A percentile compares a stretch with the other conserved stretches of the same genome.
Evolutionary conservation across 2,888 invertebrate species (phyloP).

Genomic region (Parnassius smintheus): DNA sequence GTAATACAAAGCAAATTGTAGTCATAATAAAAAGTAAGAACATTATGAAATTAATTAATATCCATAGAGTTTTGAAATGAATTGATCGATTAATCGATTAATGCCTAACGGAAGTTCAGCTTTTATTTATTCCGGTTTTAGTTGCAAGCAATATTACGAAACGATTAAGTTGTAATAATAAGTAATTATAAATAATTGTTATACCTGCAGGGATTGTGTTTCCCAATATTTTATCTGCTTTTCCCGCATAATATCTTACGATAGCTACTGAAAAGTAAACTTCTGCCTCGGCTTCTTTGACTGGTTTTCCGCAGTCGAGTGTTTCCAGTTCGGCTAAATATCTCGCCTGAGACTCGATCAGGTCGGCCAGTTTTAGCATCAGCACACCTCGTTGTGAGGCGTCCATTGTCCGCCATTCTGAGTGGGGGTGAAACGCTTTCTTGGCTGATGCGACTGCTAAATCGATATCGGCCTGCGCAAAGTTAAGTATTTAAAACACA

Average conservation of each 20-base stretch:
- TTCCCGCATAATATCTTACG: slow-evolving; percentile 94
- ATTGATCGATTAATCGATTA: too few species aligned
- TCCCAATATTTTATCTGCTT: slow-evolving; percentile 93
- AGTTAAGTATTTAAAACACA: background rate
- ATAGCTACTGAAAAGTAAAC: slow-evolving; percentile 83
- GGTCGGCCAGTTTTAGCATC: slow-evolving; percentile 86
- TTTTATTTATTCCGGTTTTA: too few species aligned
- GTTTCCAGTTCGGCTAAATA: slow-evolving; percentile 94
- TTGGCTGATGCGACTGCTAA: slow-evolving; percentile 90
- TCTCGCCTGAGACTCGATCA: slow-evolving; percentile 87
- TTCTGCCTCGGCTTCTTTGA: slow-evolving; percentile 85
- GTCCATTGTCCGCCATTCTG: slow-evolving; percentile 90
- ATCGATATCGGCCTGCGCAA: slow-evolving; percentile 87
- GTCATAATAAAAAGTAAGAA: too few species aligned
- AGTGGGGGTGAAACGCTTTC: slow-evolving; percentile 86
- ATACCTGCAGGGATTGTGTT: slow-evolving; percentile 86
- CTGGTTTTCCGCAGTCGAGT: slow-evolving; percentile 97
- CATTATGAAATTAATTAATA: too few species aligned
- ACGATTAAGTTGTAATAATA: too few species aligned
- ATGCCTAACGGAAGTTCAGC: too few species aligned
- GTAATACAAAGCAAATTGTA: too few species aligned
- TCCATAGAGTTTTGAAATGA: too few species aligned
- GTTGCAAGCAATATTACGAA: too few species aligned
- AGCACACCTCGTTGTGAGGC: slow-evolving; percentile 89
- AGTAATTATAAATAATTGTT: too few species aligned